Conservation (phyloP, 2,888 invertebrate genomes). For the Leptinotarsa peninsularis region DNA sequence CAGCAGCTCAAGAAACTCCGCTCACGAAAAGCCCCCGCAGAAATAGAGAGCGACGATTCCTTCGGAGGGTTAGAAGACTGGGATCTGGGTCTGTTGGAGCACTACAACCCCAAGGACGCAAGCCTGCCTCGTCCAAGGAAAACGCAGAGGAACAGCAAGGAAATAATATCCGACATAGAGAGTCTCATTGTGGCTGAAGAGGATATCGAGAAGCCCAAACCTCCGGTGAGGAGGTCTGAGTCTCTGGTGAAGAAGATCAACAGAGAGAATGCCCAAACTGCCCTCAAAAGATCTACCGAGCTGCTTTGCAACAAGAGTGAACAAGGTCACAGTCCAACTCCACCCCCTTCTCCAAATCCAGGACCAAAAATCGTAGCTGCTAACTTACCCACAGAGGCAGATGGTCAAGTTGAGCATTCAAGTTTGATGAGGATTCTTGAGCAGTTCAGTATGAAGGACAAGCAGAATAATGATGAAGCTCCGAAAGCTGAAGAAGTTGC, state of each 20-base stretch:
- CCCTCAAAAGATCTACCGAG: slow-evolving; percentile 39
- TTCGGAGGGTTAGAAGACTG: slow-evolving; percentile 68
- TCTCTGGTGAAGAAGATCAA: slow-evolving; percentile 59
- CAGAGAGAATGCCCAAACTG: slow-evolving; percentile 50
- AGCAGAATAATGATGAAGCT: slow-evolving; percentile 33
- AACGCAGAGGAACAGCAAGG: slow-evolving; percentile 48
- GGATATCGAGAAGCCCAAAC: slow-evolving; percentile 54
- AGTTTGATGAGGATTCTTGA: slow-evolving; percentile 63
- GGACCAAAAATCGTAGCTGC: slow-evolving; percentile 21
- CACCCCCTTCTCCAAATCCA: slow-evolving; percentile 56
- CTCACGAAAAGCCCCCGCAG: slow-evolving; percentile 58
- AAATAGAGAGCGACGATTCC: slow-evolving; percentile 67
- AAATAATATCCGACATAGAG: slow-evolving; percentile 60
- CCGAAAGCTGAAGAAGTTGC: slow-evolving; percentile 35
- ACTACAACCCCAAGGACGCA: slow-evolving; percentile 65
- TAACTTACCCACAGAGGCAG: slow-evolving; percentile 51
- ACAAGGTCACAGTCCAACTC: slow-evolving; percentile 41
- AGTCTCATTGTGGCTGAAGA: slow-evolving; percentile 58
- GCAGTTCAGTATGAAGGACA: slow-evolving; percentile 59
- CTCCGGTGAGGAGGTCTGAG: slow-evolving; percentile 58
- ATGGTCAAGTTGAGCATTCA: slow-evolving; percentile 60
- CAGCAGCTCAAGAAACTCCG: slow-evolving; percentile 65
- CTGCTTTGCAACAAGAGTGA: background rate
- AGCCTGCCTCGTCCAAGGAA: slow-evolving; percentile 63
- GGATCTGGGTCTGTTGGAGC: slow-evolving; percentile 67